These are phyloP conservation scores for Sphenopsis melanotis DNA, from an alignment of 2,797 vertebrate genomes.

Conservation along the genomic window DNA sequence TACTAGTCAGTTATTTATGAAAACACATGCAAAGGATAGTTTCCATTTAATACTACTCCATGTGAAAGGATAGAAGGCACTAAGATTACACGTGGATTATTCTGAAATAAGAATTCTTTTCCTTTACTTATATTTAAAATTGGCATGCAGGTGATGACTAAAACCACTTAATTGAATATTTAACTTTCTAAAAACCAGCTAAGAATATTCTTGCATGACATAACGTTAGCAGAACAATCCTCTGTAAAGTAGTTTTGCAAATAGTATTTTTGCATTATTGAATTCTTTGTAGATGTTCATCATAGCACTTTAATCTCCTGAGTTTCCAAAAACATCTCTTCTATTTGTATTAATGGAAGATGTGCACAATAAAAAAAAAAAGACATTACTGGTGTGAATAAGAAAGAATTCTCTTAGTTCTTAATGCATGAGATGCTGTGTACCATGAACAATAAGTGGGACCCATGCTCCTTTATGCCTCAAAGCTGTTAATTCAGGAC, in stretches of 20 bases:
- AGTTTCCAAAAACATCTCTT: not conserved
- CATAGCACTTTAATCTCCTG: not conserved
- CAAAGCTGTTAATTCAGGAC: not conserved
- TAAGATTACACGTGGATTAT: not conserved
- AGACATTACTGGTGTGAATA: not conserved
- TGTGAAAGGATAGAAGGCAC: not conserved
- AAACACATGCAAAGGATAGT: not conserved
- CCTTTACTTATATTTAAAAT: not conserved
- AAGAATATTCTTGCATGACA: not conserved
- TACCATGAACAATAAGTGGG: not conserved
- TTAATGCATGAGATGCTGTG: accelerated
- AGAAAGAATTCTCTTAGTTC: not conserved
- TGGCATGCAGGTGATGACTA: not conserved
- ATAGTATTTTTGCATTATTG: not conserved
- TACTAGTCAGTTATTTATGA: not conserved
- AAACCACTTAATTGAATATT: not conserved
- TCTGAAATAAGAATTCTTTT: not conserved
- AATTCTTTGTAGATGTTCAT: not conserved
- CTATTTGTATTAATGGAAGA: not conserved
- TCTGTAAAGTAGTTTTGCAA: not conserved
- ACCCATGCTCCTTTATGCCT: not conserved
- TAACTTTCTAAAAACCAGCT: not conserved
- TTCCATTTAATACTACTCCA: not conserved
- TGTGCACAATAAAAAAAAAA: not conserved
- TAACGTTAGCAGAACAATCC: not conserved